Base-by-base conservation (phyloP, 1,140 invertebrate species). In the Drosophila willistoni region DNA sequence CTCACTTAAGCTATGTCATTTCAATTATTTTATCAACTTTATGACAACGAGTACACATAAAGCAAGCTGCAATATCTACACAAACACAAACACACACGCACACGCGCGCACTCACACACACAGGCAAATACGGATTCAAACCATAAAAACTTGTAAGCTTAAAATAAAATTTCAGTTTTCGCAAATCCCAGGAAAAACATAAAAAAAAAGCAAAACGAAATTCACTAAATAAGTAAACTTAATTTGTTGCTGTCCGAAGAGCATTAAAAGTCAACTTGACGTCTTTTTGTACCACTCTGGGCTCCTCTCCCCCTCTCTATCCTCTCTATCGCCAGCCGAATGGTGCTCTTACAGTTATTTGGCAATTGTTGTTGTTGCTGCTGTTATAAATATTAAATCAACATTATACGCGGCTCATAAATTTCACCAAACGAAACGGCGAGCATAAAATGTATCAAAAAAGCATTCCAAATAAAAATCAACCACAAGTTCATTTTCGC, bases 341-440 rank as follows among this genome's bases (percentile, higher is more conserved):
- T 36, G 7, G 1, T 36, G 7, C 34, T 56, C 61, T 64, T 25
- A 51, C 12, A 36, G 64, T 51, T 25, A 13, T 19, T 51, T 82
- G 61, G 68, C 61, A 79, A 79, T 82, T 76, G 75, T 69, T 64
- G 79, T 68, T 68, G 71, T 78, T 78, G 75, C 68, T 55, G 25
- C 54, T 63, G 72, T 68, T 68, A 87, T 86, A 87, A 86, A 86
- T 86, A 87, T 86, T 87, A 87, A 86, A 86, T 79, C 67, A 82
- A 82, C 79, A 79, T 87, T 86, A 83, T 77, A 70, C 68, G 64
- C 79, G 79, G 75, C 54, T 54, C 79, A 83, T 86, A 86, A 86
- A 87, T 87, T 87, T 73, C 33, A 9, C 17, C 68, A 41, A 66
- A 64, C 56, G 51, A 42, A 66, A 64, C 56, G 39, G 33, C 59